These are phyloP conservation scores for Rotaria macrura DNA, from an alignment of 2,888 invertebrate genomes.

Conservation along the genomic window DNA sequence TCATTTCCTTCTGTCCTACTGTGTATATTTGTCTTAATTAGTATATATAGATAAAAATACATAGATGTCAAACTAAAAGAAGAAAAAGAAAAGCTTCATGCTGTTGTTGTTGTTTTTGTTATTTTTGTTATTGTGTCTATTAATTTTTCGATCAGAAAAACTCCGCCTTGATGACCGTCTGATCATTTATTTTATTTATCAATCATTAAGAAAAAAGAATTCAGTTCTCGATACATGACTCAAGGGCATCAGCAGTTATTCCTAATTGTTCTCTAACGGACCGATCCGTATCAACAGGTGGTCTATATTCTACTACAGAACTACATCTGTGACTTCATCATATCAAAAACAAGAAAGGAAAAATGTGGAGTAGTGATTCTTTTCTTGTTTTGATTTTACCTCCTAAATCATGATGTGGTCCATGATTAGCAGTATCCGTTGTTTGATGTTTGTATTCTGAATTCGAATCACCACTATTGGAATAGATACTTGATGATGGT, in stretches of 20 bases:
- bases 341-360: not conserved
- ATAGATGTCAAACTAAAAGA: not conserved
- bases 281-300: not conserved
- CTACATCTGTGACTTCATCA: not conserved
- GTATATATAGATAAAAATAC: not conserved
- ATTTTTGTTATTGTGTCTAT: not conserved
- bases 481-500: not conserved
- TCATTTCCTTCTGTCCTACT: constrained; percentile 2
- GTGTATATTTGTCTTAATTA: not conserved
- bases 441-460: not conserved
- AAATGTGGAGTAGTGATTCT: not conserved
- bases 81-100: not conserved
- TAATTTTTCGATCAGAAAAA: not conserved
- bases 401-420: not conserved
- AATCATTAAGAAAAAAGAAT: not conserved
- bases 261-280: not conserved
- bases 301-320: not conserved
- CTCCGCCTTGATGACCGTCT: not conserved
- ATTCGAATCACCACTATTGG: constrained; percentile 8
- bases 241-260: not conserved
- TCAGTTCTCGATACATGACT: not conserved
- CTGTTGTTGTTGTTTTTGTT: not conserved
- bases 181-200: constrained; percentile 4
- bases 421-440: not conserved
- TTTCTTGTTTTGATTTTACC: not conserved